Evolutionary conservation across 92 coral and sea anemone genomes (phyloP).

Genomic region (Heliopora coerulea): DNA sequence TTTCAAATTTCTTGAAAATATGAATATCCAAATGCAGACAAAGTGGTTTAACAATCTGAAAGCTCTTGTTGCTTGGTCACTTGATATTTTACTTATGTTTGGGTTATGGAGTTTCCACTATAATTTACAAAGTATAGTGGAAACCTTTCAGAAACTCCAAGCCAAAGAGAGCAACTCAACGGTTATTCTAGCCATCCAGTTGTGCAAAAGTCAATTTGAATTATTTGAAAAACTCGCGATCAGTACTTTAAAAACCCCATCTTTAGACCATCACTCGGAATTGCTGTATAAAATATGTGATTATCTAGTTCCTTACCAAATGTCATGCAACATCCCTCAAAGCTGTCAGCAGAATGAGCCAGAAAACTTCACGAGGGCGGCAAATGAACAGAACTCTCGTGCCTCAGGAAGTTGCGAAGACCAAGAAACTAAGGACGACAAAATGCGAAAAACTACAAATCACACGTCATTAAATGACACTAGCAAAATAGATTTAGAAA

Average conservation of each 20-base stretch:
- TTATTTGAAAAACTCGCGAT: neutral
- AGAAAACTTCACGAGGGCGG: neutral
- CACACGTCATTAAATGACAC: neutral
- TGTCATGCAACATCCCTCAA: neutral
- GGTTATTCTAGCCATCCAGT: conserved; percentile 5
- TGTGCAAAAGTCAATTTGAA: conserved; percentile 12
- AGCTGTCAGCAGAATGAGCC: neutral
- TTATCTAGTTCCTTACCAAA: conserved; percentile 12
- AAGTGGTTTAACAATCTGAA: neutral
- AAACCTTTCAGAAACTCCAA: neutral
- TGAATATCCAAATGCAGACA: neutral
- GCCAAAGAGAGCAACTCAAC: neutral
- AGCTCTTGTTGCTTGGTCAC: conserved; percentile 8
- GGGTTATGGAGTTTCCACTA: conserved; percentile 48
- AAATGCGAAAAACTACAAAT: neutral
- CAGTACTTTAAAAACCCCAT: neutral
- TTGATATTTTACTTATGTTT: conserved; percentile 53
- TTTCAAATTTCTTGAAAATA: conserved; percentile 45
- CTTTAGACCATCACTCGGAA: neutral
- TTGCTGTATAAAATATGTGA: conserved; percentile 16
- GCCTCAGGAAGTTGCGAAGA: neutral
- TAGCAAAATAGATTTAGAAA: neutral
- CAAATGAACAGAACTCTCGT: neutral
- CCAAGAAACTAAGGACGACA: neutral
- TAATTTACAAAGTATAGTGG: neutral